phyloP scores from a whole-genome alignment of 2,797 vertebrate species.

The Babyrousa celebensis region DNA sequence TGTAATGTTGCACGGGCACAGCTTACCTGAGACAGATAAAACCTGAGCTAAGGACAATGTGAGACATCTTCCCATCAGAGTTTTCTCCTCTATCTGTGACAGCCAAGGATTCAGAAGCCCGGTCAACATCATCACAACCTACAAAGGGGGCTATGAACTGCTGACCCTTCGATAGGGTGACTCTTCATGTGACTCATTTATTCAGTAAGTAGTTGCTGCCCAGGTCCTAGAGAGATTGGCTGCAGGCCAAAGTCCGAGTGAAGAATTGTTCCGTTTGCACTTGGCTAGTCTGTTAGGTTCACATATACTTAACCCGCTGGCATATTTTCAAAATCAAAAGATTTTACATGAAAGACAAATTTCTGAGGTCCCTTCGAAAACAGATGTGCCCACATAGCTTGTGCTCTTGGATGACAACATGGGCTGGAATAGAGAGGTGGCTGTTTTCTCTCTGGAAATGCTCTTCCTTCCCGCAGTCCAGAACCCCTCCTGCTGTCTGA shows the following conservation, averaged over 20 bases:
- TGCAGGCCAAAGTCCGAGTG: not conserved
- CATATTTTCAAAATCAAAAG: conserved; percentile 24
- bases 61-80: not conserved
- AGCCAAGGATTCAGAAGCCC: not conserved
- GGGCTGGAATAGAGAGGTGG: not conserved
- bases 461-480: not conserved
- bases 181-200: not conserved
- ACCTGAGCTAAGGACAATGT: not conserved
- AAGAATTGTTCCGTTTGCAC: not conserved
- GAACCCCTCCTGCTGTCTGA: not conserved
- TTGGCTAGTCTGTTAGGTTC: not conserved
- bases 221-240: not conserved
- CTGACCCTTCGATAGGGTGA: not conserved
- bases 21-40: not conserved
- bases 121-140: not conserved
- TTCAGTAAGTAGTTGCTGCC: not conserved
- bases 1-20: not conserved
- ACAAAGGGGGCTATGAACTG: not conserved
- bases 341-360: not conserved
- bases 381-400: not conserved
- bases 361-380: not conserved
- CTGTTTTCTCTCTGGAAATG: not conserved
- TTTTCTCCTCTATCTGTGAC: not conserved
- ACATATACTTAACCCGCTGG: not conserved
- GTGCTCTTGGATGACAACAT: not conserved